Conservation (phyloP, 2,888 invertebrate genomes). For the Andrena flavipes region DNA sequence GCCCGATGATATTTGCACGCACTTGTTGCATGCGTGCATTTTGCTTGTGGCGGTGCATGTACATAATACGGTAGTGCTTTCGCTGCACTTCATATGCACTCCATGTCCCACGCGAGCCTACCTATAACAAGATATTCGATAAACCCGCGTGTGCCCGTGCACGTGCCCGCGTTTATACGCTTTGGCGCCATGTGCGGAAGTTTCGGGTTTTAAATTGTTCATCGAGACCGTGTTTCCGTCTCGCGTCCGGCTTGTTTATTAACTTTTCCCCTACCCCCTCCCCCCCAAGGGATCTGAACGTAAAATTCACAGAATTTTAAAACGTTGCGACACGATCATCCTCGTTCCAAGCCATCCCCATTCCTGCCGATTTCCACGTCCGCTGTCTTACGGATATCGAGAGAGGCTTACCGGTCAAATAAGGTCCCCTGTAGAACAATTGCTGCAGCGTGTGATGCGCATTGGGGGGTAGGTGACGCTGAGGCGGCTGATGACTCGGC, state of each 20-base stretch:
- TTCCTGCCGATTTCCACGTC: no score
- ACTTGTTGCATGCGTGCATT: constrained; percentile 84
- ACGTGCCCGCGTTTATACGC: constrained; percentile 72
- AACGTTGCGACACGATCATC: background rate
- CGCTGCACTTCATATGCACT: constrained; percentile 84
- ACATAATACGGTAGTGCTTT: constrained; percentile 81
- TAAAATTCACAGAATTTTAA: constrained; percentile 14
- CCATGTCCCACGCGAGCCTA: constrained; percentile 82
- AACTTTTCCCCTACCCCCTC: constrained; percentile 46
- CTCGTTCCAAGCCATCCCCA: no score
- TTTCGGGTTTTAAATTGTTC: constrained; percentile 76
- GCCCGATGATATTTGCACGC: constrained; percentile 82
- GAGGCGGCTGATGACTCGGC: constrained; percentile 84
- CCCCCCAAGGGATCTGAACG: background rate
- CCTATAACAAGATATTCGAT: constrained; percentile 81
- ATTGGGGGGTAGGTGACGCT: constrained; percentile 82
- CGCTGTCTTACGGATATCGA: no score
- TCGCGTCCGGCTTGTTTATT: constrained; percentile 66
- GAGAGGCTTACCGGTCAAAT: constrained; percentile 89
- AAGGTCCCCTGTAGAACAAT: constrained; percentile 92
- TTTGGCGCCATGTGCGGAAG: constrained; percentile 74
- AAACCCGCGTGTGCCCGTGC: constrained; percentile 71
- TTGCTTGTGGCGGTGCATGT: constrained; percentile 78
- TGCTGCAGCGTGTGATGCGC: constrained; percentile 88
- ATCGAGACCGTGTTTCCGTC: constrained; percentile 70